Evolutionary conservation across 2,797 vertebrate genomes (phyloP), one percentile per base, ranked within the genome.

Genomic region (Urophycis tenuis): DNA sequence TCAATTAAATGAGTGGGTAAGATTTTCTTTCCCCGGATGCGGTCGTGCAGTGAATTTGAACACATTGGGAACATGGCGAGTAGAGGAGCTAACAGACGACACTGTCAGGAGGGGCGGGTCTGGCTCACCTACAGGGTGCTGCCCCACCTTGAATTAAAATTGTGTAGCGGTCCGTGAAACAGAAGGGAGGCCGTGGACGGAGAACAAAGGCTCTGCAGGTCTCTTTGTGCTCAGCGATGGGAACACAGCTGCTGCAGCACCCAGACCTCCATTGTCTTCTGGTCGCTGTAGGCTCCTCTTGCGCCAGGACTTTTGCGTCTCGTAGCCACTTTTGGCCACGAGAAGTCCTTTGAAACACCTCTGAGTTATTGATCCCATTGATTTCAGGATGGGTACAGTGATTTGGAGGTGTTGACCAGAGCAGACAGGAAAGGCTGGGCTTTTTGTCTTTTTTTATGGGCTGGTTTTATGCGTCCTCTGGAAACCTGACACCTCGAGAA

Each of bases 401-500:
- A 78, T 82, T 77, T 79, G 77, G 78, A 84, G 88, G 87, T 83
- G 82, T 86, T 80, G 81, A 86, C 84, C 85, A 67, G 25, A 17
- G 29, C 73, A 85, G 83, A 72, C 76, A 41, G 73, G 53, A 45
- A 75, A 70, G 84, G 80, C 33, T 67, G 80, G 80, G 79, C 29
- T 72, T 36, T 83, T 86, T 91, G 88, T 86, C 22, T 34, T 14
- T 19, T 86, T 90, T 89, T 85, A 89, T 80, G 81, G 77, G 75
- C 41, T 71, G 75, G 71, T 88, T 90, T 88, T 86, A 87, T 84
- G 81, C 80, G 67, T 87, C 81, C 86, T 86, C 82, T 82, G 35
- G 86, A 87, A 88, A 91, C 77, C 53, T 76, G 88, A 92, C 84
- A 85, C 87, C 81, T 82, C 74, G 78, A 85, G 87, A 90, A 83